A percentile compares a stretch with the other conserved stretches of the same genome.
Conservation (phyloP, 2,797 vertebrate genomes). For the Salmo trutta region DNA sequence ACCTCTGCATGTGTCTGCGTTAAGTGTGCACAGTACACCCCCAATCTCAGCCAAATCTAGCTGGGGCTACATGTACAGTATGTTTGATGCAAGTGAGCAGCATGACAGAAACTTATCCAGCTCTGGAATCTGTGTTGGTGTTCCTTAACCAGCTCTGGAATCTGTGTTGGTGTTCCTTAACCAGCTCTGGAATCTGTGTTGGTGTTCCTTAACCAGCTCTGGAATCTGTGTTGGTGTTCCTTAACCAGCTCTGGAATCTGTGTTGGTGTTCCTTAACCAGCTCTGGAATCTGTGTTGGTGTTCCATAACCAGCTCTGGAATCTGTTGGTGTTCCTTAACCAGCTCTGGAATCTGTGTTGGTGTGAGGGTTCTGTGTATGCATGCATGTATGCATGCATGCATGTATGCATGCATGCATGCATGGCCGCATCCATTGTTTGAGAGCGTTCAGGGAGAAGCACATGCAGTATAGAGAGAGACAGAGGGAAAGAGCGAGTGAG, state of each 20-base stretch:
- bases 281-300: too few species aligned
- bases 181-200: neutral
- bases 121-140: too few species aligned
- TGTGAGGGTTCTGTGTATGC: conserved; percentile 3
- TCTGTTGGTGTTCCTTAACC: neutral
- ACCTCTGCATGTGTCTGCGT: neutral
- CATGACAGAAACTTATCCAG: neutral
- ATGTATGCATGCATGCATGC: conserved; percentile 4
- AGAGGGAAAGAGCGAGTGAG: neutral
- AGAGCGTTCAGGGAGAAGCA: neutral
- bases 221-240: neutral
- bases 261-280: too few species aligned
- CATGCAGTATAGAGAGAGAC: neutral
- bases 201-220: too few species aligned
- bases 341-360: neutral
- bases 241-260: too few species aligned
- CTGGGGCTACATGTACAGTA: neutral
- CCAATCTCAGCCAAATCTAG: neutral
- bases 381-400: neutral
- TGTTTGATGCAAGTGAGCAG: neutral
- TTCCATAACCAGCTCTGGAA: neutral
- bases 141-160: neutral
- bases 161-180: neutral
- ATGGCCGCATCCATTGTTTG: neutral
- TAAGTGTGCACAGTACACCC: neutral